Conservation (phyloP, 1,140 invertebrate species). For the Nylanderia fulva region DNA sequence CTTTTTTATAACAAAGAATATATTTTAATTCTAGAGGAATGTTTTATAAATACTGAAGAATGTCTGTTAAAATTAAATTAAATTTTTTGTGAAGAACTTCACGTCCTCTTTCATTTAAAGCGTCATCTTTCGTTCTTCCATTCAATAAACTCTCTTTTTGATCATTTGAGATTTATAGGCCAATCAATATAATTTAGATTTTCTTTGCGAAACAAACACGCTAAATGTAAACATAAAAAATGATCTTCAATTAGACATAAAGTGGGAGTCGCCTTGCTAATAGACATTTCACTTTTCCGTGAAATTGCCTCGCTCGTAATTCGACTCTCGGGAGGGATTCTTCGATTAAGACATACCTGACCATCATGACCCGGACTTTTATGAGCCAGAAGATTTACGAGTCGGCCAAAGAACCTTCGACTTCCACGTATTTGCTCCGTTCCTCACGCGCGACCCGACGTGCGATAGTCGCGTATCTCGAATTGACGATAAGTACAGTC, state of each 20-base stretch:
- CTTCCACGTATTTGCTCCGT: not conserved
- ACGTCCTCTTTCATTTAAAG: too few relatives aligned
- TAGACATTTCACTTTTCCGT: slow-evolving; percentile 58
- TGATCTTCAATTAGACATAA: not conserved
- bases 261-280: not conserved
- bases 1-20: too few relatives aligned
- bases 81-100: too few relatives aligned
- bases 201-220: not conserved
- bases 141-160: too few relatives aligned
- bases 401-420: not conserved
- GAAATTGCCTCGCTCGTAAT: slow-evolving; percentile 41
- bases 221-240: not conserved
- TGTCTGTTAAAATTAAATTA: too few relatives aligned
- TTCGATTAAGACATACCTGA: slow-evolving; percentile 64
- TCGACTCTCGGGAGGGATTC: not conserved
- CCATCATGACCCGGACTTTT: slow-evolving; percentile 54
- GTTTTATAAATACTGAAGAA: too few relatives aligned
- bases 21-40: too few relatives aligned
- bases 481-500: not conserved
- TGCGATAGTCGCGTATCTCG: not conserved
- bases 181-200: not conserved
- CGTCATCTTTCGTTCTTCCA: too few relatives aligned
- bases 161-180: too few relatives aligned
- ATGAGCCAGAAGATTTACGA: slow-evolving; percentile 60
- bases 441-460: not conserved